Conservation (phyloP, 2,797 vertebrate species). For the Taenioides sp. region DNA sequence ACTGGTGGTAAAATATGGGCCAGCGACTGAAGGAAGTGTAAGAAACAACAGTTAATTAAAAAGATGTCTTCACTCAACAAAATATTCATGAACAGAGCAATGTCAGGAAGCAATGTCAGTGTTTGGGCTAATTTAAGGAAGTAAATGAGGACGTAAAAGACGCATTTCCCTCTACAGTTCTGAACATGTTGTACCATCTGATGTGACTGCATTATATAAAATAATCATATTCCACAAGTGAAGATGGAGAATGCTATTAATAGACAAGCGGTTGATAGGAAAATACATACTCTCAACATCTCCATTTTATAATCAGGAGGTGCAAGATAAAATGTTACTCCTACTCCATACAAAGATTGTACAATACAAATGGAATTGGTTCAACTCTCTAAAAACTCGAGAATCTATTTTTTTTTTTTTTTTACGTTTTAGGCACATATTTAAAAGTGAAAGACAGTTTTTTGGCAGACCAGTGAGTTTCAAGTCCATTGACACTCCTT, state of each 20-base stretch:
- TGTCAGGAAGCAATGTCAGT: no score
- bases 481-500: neutral
- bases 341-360: neutral
- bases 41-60: conserved; percentile 11
- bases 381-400: neutral
- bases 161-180: no score
- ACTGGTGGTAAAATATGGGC: conserved; percentile 40
- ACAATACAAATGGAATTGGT: neutral
- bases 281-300: no score
- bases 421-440: no score
- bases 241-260: no score
- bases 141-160: neutral
- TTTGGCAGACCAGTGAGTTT: neutral
- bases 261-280: neutral
- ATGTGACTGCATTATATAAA: no score
- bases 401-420: no score
- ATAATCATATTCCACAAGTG: no score
- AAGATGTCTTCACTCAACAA: neutral
- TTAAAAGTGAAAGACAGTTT: neutral
- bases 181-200: no score
- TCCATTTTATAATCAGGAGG: neutral
- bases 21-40: neutral
- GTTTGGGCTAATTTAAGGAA: neutral
- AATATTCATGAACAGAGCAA: neutral
- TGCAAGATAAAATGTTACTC: neutral